These are phyloP conservation scores for Miopithecus talapoin DNA, from an alignment of 2,797 vertebrate species.

Conservation along the genomic window DNA sequence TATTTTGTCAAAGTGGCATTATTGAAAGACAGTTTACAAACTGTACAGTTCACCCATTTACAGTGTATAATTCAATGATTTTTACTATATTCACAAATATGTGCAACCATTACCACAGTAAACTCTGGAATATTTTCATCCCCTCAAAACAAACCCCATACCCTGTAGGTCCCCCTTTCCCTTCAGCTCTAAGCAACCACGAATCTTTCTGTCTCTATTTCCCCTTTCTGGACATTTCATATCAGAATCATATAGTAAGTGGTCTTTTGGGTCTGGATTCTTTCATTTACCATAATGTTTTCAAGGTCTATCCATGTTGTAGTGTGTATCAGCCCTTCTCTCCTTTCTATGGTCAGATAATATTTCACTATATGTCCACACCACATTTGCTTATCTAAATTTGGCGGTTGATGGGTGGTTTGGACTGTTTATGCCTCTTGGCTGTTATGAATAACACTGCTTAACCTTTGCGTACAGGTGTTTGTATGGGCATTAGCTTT, in stretches of 20 bases:
- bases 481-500: neutral
- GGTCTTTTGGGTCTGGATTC: neutral
- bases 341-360: neutral
- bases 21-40: neutral
- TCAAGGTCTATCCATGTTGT: neutral
- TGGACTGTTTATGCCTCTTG: neutral
- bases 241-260: neutral
- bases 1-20: neutral
- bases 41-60: neutral
- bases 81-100: neutral
- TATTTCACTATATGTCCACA: neutral
- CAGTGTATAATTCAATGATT: neutral
- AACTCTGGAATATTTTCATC: neutral
- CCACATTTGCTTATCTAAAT: neutral
- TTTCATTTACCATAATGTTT: neutral
- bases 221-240: neutral
- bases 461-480: neutral
- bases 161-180: neutral
- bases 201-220: neutral
- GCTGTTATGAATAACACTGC: neutral
- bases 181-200: neutral
- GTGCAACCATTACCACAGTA: neutral
- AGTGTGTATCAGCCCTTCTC: neutral
- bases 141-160: neutral
- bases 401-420: neutral